phyloP scores from a whole-genome alignment of 2,113 vertebrate species.

The Dryoscopus gambensis region DNA sequence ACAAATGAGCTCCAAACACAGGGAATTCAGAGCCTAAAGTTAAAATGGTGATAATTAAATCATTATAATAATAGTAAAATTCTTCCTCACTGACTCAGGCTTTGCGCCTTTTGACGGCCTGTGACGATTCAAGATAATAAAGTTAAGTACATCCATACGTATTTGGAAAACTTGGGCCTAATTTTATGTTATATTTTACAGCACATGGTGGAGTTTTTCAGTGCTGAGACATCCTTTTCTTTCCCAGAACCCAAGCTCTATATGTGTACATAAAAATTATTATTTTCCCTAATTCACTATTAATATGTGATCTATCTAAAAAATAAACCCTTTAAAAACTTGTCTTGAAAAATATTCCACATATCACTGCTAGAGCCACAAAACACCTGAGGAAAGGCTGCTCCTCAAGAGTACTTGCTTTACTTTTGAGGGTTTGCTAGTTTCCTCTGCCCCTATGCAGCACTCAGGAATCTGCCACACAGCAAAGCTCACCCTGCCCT shows the following conservation, averaged over 20 bases:
- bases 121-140: not conserved
- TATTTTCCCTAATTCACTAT: not conserved
- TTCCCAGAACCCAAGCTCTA: not conserved
- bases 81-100: not conserved
- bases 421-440: not conserved
- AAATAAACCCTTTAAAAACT: not conserved
- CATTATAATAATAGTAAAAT: not conserved
- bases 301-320: not conserved
- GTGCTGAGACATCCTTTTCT: not conserved
- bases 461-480: not conserved
- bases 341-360: not conserved
- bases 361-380: not conserved
- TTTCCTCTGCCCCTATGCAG: not conserved
- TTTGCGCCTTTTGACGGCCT: not conserved
- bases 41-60: not conserved
- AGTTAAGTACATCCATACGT: not conserved
- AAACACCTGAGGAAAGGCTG: not conserved
- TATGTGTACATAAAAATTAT: not conserved
- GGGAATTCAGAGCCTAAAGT: not conserved
- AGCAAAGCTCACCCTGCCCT: not conserved
- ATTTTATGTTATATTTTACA: not conserved
- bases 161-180: not conserved
- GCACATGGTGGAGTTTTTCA: rapidly evolving
- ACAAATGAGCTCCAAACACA: not conserved
- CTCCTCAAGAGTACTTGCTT: not conserved